Conservation (phyloP, 2,888 invertebrate species). For the Cryptops parisi region DNA sequence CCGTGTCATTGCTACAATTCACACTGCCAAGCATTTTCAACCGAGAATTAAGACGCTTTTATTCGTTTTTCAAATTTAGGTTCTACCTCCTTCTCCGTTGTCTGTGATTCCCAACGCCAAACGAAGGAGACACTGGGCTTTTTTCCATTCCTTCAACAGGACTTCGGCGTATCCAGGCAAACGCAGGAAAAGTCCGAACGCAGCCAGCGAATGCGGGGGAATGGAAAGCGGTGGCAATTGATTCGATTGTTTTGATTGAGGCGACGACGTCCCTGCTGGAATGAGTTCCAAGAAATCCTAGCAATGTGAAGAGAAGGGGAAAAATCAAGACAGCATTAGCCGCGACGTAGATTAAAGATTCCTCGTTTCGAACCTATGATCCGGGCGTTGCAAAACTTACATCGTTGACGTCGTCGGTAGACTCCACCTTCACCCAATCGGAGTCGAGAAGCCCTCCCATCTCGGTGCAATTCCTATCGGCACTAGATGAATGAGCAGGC, state of each 20-base stretch:
- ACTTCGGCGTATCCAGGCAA: conserved; percentile 84
- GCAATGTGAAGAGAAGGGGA: too few relatives aligned
- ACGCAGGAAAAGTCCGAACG: conserved; percentile 74
- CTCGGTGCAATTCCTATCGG: conserved; percentile 10
- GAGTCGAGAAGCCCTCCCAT: conserved; percentile 21
- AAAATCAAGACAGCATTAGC: too few relatives aligned
- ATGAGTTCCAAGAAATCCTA: conserved; percentile 17
- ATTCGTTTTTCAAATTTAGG: too few relatives aligned
- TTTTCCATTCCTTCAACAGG: conserved; percentile 62
- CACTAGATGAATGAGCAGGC: conserved; percentile 34
- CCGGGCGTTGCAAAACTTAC: conserved; percentile 29
- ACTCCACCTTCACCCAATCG: conserved; percentile 44
- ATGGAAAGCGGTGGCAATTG: conserved; percentile 26
- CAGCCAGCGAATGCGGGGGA: conserved; percentile 80
- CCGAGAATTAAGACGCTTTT: too few relatives aligned
- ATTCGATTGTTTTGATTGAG: conserved; percentile 11
- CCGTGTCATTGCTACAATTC: too few relatives aligned
- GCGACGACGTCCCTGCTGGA: conserved; percentile 10
- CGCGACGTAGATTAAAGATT: too few relatives aligned
- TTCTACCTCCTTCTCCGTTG: conserved; percentile 70
- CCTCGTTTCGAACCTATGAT: too few relatives aligned
- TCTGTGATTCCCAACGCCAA: conserved; percentile 79
- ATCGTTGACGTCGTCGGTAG: conserved; percentile 39
- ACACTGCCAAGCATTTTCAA: too few relatives aligned
- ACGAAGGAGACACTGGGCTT: conserved; percentile 70